phyloP scores from a whole-genome alignment of 2,888 invertebrate genomes.

The Spisula solida region DNA sequence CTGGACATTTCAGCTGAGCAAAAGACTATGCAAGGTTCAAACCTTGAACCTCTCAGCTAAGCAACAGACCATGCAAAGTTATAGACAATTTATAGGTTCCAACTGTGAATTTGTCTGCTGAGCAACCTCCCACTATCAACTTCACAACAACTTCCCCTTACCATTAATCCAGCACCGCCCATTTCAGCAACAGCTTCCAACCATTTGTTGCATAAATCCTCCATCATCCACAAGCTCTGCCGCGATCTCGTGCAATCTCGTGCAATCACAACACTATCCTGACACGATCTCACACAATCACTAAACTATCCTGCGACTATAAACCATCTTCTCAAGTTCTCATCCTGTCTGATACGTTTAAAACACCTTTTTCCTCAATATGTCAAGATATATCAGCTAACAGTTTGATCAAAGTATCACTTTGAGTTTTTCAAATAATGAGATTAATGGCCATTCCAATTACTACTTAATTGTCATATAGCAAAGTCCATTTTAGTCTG shows the following conservation, averaged over 20 bases:
- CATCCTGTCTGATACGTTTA: constrained; percentile 1
- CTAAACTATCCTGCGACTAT: background rate
- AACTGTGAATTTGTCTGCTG: no score
- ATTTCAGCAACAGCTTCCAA: constrained; percentile 65
- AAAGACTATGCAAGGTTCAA: no score
- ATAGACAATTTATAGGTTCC: no score
- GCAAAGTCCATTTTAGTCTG: background rate
- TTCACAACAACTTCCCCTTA: constrained; percentile 20
- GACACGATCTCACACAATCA: background rate
- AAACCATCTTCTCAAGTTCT: background rate
- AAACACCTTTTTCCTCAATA: constrained; percentile 2
- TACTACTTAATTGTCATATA: background rate
- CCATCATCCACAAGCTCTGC: constrained; percentile 47
- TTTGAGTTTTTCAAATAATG: background rate
- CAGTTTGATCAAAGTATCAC: constrained; percentile 11
- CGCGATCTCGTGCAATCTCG: background rate
- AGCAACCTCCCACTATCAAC: no score
- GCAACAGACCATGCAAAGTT: no score
- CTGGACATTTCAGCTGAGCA: no score
- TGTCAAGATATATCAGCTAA: background rate
- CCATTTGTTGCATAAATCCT: constrained; percentile 69
- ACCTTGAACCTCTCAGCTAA: no score
- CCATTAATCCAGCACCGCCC: constrained; percentile 69
- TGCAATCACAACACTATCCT: background rate
- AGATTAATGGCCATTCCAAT: background rate